phyloP scores from a whole-genome alignment of 2,113 vertebrate species.

The Pterocles gutturalis region DNA sequence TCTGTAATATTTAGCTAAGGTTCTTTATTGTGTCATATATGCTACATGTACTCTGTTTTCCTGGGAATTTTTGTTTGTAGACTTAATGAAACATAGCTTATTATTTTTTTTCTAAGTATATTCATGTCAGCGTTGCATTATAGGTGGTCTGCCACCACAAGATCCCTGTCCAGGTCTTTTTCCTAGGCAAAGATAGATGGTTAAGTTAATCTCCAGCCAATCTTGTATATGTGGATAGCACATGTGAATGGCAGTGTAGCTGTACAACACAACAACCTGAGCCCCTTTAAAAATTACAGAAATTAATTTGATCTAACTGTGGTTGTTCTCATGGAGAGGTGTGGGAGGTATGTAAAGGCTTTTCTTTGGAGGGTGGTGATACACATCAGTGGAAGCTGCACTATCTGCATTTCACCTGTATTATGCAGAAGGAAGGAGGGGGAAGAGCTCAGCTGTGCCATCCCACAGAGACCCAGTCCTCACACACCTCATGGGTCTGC shows the following conservation, averaged over 20 bases:
- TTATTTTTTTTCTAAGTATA: background rate
- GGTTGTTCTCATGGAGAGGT: background rate
- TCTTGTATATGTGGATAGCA: background rate
- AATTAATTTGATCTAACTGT: background rate
- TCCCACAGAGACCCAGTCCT: background rate
- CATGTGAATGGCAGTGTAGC: background rate
- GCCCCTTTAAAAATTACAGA: background rate
- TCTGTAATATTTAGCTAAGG: background rate
- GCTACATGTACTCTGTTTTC: background rate
- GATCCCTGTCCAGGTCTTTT: background rate
- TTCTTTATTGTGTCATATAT: background rate
- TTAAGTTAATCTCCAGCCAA: background rate
- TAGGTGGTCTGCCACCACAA: background rate
- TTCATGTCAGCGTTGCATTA: background rate
- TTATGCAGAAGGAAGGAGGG: background rate
- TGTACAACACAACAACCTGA: background rate
- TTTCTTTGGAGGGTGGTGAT: background rate
- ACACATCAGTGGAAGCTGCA: background rate
- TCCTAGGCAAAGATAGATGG: background rate
- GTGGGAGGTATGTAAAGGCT: background rate
- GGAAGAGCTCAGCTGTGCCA: background rate
- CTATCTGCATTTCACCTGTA: background rate
- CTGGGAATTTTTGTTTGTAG: background rate
- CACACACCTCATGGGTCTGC: accelerated
- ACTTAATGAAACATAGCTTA: background rate